A percentile compares a stretch with the other conserved stretches of the same genome.
Evolutionary conservation across 2,888 invertebrate genomes (phyloP).

Genomic region (Melieria picta): DNA sequence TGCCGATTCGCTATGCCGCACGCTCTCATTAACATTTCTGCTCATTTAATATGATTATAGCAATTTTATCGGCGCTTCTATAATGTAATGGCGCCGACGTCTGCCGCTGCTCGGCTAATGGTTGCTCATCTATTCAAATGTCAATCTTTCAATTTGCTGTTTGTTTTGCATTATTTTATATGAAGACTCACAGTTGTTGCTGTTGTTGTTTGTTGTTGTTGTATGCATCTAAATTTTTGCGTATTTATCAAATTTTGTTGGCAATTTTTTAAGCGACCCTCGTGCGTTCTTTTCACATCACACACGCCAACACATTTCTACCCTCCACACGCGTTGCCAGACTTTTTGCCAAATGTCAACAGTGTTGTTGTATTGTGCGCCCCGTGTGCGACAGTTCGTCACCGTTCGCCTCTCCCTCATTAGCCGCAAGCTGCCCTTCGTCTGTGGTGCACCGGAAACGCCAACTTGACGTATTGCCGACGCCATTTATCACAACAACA

Average conservation of each 20-base stretch:
- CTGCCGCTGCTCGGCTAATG: slow-evolving; percentile 11
- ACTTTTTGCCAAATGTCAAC: background rate
- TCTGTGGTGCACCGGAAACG: slow-evolving; percentile 39
- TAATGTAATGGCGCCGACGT: too few relatives aligned
- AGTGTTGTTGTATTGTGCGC: too few relatives aligned
- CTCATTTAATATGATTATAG: too few relatives aligned
- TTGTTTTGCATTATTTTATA: slow-evolving; percentile 33
- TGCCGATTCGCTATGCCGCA: too few relatives aligned
- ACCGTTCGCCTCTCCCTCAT: background rate
- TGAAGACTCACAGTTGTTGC: slow-evolving; percentile 6
- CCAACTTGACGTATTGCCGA: slow-evolving; percentile 52
- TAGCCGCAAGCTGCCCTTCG: background rate
- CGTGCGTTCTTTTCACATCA: background rate
- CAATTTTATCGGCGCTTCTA: too few relatives aligned
- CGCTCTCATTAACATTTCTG: too few relatives aligned
- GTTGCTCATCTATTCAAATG: slow-evolving; percentile 54
- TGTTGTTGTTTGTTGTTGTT: slow-evolving; percentile 27
- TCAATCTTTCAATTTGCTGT: slow-evolving; percentile 47
- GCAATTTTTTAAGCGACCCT: slow-evolving; percentile 32
- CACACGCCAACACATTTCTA: background rate
- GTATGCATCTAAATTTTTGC: slow-evolving; percentile 34
- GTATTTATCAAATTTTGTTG: slow-evolving; percentile 37
- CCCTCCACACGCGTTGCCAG: slow-evolving; percentile 5
- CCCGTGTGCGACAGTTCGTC: background rate
- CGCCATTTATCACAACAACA: slow-evolving; percentile 50